phyloP scores from a whole-genome alignment of 35 echinoderm and acorn worm species.

The Patiria miniata region DNA sequence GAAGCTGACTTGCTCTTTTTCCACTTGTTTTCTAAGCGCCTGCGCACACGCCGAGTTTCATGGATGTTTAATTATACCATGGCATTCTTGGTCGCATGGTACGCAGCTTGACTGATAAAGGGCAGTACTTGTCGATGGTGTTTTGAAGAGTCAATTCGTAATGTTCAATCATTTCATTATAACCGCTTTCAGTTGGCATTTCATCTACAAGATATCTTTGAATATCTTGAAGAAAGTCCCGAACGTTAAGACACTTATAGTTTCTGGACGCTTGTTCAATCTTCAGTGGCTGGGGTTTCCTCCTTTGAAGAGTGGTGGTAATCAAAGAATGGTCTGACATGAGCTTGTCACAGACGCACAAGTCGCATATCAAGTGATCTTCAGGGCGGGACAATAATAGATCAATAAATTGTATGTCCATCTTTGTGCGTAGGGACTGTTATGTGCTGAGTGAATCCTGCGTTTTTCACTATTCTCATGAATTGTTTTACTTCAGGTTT shows the following conservation, averaged over 20 bases:
- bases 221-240: neutral
- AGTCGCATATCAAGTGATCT: slow-evolving; percentile 12
- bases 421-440: slow-evolving; percentile 3
- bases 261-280: slow-evolving; percentile 15
- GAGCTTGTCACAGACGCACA: neutral
- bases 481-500: slow-evolving; percentile 33
- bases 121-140: slow-evolving; percentile 6
- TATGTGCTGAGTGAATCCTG: slow-evolving; percentile 2
- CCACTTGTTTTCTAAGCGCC: slow-evolving; percentile 22
- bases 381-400: neutral
- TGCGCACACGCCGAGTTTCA: slow-evolving; percentile 23
- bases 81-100: slow-evolving; percentile 12
- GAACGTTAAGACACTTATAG: neutral
- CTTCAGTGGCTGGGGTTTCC: neutral
- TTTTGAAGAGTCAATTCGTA: slow-evolving; percentile 11
- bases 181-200: too few relatives aligned
- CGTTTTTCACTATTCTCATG: neutral
- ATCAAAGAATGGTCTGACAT: slow-evolving; percentile 30
- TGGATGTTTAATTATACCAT: neutral
- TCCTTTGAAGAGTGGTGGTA: neutral
- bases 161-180: neutral
- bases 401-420: slow-evolving; percentile 41
- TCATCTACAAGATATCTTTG: too few relatives aligned
- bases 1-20: neutral
- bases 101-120: neutral